phyloP scores from a whole-genome alignment of 2,888 invertebrate genomes.

The Sepiola atlantica region DNA sequence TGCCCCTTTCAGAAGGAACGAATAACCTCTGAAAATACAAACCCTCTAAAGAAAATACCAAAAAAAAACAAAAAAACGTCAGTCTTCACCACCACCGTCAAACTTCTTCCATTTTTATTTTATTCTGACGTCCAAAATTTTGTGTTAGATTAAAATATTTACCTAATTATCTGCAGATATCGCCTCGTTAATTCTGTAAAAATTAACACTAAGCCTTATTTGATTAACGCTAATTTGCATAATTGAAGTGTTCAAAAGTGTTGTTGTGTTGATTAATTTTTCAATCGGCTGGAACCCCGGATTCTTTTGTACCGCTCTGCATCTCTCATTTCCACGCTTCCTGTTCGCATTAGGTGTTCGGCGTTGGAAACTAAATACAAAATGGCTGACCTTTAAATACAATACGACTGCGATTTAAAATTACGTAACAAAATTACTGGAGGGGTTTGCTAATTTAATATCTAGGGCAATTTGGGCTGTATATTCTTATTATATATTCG shows the following conservation, averaged over 20 bases:
- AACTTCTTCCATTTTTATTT: neutral
- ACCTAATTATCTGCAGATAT: neutral
- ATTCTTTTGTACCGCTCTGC: neutral
- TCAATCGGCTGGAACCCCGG: conserved; percentile 20
- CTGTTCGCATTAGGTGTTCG: neutral
- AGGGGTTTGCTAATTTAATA: too few species aligned
- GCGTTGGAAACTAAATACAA: neutral
- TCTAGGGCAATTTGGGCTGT: too few species aligned
- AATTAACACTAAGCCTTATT: conserved; percentile 32
- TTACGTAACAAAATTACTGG: too few species aligned
- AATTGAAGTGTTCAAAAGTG: conserved; percentile 21
- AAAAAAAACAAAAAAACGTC: neutral
- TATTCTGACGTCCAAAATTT: neutral
- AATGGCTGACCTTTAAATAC: neutral
- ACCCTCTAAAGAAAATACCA: neutral
- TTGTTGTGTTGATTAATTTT: conserved; percentile 32
- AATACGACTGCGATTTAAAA: neutral
- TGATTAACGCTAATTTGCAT: conserved; percentile 32
- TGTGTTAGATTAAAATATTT: conserved; percentile 32
- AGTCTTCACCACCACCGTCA: neutral
- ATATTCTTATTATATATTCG: too few species aligned
- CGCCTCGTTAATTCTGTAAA: conserved; percentile 32
- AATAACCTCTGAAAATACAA: neutral
- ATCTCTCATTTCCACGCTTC: neutral
- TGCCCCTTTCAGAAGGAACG: neutral